Conservation (phyloP, 2,888 invertebrate genomes). For the Horisme vitalbata region DNA sequence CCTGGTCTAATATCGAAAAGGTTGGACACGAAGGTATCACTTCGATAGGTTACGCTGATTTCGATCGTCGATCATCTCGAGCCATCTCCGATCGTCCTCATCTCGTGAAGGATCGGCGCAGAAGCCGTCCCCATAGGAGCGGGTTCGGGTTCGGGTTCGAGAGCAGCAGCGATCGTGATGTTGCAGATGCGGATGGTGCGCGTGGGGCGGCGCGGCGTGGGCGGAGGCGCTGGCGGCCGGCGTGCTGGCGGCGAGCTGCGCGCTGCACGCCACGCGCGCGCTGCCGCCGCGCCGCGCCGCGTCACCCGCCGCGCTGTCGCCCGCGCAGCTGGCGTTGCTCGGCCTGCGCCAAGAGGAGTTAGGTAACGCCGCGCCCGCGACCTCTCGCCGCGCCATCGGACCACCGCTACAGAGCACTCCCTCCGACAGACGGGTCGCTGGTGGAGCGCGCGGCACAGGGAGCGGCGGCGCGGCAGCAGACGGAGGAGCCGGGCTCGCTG, state of each 20-base stretch:
- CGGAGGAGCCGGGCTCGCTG: constrained; percentile 26
- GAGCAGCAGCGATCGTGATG: background rate
- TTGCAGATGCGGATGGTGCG: background rate
- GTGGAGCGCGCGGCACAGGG: constrained; percentile 6
- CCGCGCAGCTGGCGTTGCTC: constrained; percentile 38
- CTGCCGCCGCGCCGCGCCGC: constrained; percentile 16
- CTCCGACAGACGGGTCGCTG: constrained; percentile 32
- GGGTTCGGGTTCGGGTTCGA: too few relatives aligned
- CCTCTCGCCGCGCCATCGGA: background rate
- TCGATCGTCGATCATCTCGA: too few relatives aligned
- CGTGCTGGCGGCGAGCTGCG: constrained; percentile 16
- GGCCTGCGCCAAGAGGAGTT: constrained; percentile 35
- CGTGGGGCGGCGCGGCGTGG: constrained; percentile 4
- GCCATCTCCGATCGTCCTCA: too few relatives aligned
- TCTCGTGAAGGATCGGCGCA: too few relatives aligned
- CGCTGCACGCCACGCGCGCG: constrained; percentile 7
- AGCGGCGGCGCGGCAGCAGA: background rate
- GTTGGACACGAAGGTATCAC: too few relatives aligned
- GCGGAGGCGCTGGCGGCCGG: constrained; percentile 5
- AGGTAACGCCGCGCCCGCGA: constrained; percentile 3
- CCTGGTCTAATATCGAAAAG: too few relatives aligned
- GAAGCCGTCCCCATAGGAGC: too few relatives aligned
- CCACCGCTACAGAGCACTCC: background rate
- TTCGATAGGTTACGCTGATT: too few relatives aligned
- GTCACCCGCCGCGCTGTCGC: constrained; percentile 21